A percentile compares a stretch with the other conserved stretches of the same genome.
Evolutionary conservation across 1,140 invertebrate genomes (phyloP).

Genomic region (Eufriesea mexicana): DNA sequence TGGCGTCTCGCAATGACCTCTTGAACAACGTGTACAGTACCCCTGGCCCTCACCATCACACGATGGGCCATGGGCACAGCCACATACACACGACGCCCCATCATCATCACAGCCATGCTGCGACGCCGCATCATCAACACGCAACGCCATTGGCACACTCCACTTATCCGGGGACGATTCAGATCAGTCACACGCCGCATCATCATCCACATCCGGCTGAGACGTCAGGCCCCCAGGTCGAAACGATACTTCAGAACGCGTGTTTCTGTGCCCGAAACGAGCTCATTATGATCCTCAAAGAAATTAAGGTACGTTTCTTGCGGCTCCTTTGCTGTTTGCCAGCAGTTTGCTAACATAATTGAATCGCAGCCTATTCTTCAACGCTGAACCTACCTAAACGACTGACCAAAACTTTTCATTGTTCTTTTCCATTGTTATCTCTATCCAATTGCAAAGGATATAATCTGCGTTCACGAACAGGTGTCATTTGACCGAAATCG

Average conservation of each 20-base stretch:
- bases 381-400: no score
- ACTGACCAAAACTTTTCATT: no score
- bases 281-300: conserved; percentile 96
- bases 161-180: conserved; percentile 75
- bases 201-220: conserved; percentile 81
- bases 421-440: no score
- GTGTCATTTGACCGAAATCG: no score
- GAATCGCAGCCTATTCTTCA: no score
- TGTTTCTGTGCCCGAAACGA: conserved; percentile 92
- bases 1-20: conserved; percentile 81
- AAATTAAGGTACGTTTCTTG: conserved; percentile 87
- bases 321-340: background rate
- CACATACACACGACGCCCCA: conserved; percentile 80
- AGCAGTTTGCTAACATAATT: no score
- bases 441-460: no score
- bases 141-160: conserved; percentile 76
- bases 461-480: no score
- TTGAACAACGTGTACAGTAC: conserved; percentile 81
- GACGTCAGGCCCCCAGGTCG: conserved; percentile 81
- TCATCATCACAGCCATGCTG: conserved; percentile 79
- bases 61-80: conserved; percentile 77
- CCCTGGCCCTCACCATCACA: conserved; percentile 80
- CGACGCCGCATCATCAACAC: conserved; percentile 80
- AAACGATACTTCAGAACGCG: conserved; percentile 84
- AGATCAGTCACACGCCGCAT: conserved; percentile 81